phyloP scores from a whole-genome alignment of 2,888 invertebrate species.

The Alviniconcha strummeri region DNA sequence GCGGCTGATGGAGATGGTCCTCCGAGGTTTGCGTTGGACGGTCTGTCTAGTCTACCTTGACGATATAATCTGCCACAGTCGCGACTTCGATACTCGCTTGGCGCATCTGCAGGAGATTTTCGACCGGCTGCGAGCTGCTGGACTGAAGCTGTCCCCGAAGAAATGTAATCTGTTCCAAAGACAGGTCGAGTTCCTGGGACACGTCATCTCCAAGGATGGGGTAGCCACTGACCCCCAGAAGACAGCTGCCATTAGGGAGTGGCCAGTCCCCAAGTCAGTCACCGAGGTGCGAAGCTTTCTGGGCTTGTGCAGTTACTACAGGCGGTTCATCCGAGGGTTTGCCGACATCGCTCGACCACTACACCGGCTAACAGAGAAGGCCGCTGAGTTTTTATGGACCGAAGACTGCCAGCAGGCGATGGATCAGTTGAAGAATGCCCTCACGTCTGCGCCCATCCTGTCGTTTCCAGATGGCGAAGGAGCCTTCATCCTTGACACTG shows the following conservation, averaged over 20 bases:
- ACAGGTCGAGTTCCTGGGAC: constrained; percentile 40
- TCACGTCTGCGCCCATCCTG: constrained; percentile 25
- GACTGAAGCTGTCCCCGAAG: constrained; percentile 29
- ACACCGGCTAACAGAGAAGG: not conserved
- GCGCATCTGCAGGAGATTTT: not conserved
- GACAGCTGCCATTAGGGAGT: constrained; percentile 17
- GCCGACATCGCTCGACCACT: not conserved
- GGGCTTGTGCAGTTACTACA: not conserved
- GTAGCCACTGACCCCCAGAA: constrained; percentile 34
- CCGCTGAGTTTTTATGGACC: no score
- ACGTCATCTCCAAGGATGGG: constrained; percentile 36
- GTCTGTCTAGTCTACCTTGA: no score
- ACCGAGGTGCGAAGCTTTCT: constrained; percentile 19
- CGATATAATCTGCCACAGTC: no score
- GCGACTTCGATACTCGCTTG: not conserved
- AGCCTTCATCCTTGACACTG: constrained; percentile 32
- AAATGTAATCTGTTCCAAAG: constrained; percentile 35
- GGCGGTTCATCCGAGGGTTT: not conserved
- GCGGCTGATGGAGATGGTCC: no score
- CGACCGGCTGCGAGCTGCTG: no score
- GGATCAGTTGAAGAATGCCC: constrained; percentile 19
- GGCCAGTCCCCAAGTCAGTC: constrained; percentile 30
- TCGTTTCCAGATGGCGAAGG: constrained; percentile 31
- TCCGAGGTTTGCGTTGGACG: no score
- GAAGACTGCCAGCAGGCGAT: constrained; percentile 18